Base-by-base conservation (phyloP, 2,888 invertebrate species). In the Harpalus rubripes region DNA sequence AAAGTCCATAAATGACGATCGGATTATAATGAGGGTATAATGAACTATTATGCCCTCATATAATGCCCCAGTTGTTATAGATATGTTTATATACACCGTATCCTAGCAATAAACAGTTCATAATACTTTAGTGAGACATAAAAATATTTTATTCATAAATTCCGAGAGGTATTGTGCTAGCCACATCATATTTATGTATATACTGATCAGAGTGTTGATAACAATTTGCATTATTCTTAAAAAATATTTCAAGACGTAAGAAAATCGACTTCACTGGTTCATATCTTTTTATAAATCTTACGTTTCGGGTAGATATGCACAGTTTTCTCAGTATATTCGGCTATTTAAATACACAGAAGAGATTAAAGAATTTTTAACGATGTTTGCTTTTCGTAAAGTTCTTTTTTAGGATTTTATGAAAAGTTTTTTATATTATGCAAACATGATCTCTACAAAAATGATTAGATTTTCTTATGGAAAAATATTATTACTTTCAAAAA, bases 361-460 rank as follows among this genome's bases (percentile, higher is more conserved):
- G 59, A 59, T 59, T 59, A 59, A 59, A 59, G 59, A 59, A 59
- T 15, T 59, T 59, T 59, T 59, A 59, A 59, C 59, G 59, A 59
- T 59, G 59, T 59, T 59, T 59, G 15, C 59, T 59, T 59, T 59
- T 16, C 59, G 10, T 52, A 52, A 52, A 52, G 44, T 52, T 52
- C n/a, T 52, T 10, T 22, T 52, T 52, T 12, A 10, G 12, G 44
- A 52, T 52, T 52, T 52, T 52, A 52, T 52, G 44, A 52, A 52
- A 52, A 8, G 8, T 52, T 52, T 52, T 10, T 52, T 12, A 12
- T 52, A 12, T 5, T 1, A 10, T 52, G 44, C n/a, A 52, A 12
- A 52, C 32, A 32, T 32, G 32, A 4, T 32, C 44, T 10, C 44
- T 8, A 52, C 44, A 52, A 52, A 52, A 52, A 52, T 52, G 8